Base-by-base conservation (phyloP, 2,113 vertebrate genomes). In the Oryzias javanicus region DNA sequence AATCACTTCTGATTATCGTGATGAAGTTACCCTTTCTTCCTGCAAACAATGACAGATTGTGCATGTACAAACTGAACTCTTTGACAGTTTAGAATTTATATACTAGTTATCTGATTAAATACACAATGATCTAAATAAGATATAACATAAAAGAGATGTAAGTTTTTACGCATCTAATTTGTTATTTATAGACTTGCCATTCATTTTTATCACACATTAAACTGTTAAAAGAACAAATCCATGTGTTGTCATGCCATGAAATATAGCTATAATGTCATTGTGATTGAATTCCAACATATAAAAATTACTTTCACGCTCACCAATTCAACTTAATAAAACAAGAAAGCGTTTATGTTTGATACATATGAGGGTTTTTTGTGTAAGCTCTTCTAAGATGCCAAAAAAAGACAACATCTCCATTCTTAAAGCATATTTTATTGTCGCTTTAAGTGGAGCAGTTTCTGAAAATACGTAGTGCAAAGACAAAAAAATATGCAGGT, bases 1-100 rank as follows among this genome's bases (percentile, higher is more conserved):
- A 75, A 71, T 87, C 85, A 86, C 71, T 65, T 78, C 67, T 59
- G 54, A 86, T 88, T 80, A 85, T 70, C 63, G 14, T 82, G 76
- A 86, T 80, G 80, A 80, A 80, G 57, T 72, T 74, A 73, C 56
- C 72, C 72, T 77, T 80, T 82, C 55, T 74, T 62, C 24, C 47
- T 58, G 48, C 58, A 77, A 69, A 75, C 50, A 74, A 68, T 66
- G 49, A 57, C 49, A 60, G 56, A 27, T 61, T 55, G 50, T 52
- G 16, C 46, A 41, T 49, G 58, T 46, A 62, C 17, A 50, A 68
- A 79, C 62, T 29, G 66, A 14, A 55, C n/a, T 62, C 55, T 71
- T 29, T 15, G 56, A 68, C 46, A 29, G 60, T 24, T 46, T 27
- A 45, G 45, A 59, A 24, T 46, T 46, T 53, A 63, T 62, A n/a